Evolutionary conservation across 2,113 vertebrate species (phyloP).

Genomic region (Lagenorhynchus albirostris): DNA sequence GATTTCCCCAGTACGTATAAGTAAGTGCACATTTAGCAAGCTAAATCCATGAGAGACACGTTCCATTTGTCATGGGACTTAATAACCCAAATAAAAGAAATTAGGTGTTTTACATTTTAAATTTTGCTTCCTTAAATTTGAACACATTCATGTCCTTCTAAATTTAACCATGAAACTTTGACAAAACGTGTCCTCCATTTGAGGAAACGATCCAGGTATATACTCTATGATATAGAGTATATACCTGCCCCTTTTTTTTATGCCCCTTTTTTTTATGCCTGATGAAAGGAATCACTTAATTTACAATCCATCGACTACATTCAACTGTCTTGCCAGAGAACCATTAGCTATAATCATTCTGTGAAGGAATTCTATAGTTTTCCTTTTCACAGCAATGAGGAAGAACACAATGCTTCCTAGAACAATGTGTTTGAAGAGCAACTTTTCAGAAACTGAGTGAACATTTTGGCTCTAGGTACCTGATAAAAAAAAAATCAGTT

Average conservation of each 20-base stretch:
- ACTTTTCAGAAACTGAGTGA: neutral
- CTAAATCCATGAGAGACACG: neutral
- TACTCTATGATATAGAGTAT: rapidly evolving
- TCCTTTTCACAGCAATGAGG: neutral
- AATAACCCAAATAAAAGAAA: neutral
- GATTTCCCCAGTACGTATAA: neutral
- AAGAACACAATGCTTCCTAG: neutral
- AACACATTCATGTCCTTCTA: neutral
- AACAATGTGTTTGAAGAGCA: neutral
- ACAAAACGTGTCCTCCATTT: neutral
- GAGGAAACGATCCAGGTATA: neutral
- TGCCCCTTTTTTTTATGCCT: neutral
- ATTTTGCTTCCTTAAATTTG: neutral
- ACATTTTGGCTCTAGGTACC: neutral
- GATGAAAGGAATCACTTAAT: neutral
- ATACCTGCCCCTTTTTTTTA: neutral
- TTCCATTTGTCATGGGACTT: neutral
- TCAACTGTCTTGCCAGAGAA: neutral
- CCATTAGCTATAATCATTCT: no score
- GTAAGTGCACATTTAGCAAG: neutral
- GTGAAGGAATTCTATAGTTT: neutral
- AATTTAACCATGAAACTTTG: neutral
- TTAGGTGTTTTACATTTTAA: neutral
- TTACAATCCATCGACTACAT: neutral
- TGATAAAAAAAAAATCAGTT: neutral